Percentiles rank a stretch among this genome's conserved stretches.
Conservation (phyloP, 1,140 invertebrate genomes). For the Conopomorpha cramerella region DNA sequence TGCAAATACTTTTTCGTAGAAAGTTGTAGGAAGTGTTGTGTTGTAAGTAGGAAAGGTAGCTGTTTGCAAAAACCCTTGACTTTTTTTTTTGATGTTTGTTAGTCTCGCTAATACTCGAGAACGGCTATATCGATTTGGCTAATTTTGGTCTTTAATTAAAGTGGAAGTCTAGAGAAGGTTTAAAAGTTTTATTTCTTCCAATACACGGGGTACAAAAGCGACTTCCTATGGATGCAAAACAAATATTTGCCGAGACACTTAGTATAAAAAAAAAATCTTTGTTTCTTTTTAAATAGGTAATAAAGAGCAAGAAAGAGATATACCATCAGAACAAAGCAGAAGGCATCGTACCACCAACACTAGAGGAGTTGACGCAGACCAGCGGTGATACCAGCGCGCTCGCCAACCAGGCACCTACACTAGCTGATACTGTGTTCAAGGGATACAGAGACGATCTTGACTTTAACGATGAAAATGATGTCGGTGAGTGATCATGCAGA, state of each 20-base stretch:
- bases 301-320: constrained; percentile 62
- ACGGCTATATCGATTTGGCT: no score
- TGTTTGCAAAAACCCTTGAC: background rate
- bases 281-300: constrained; percentile 45
- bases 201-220: no score
- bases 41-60: no score
- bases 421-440: constrained; percentile 42
- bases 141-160: no score
- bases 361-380: constrained; percentile 19
- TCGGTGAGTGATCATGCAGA: constrained; percentile 48
- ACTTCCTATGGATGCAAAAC: no score
- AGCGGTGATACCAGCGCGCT: constrained; percentile 16
- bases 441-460: constrained; percentile 72
- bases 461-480: constrained; percentile 72
- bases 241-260: no score
- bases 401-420: constrained; percentile 25
- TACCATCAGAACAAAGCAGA: constrained; percentile 55
- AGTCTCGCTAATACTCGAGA: no score
- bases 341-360: constrained; percentile 38
- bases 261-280: constrained; percentile 1
- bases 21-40: no score
- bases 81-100: background rate
- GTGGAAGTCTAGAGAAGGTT: background rate
- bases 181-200: no score
- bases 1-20: no score